Base-by-base conservation (phyloP, 2,113 vertebrate species). In the Antennarius striatus region DNA sequence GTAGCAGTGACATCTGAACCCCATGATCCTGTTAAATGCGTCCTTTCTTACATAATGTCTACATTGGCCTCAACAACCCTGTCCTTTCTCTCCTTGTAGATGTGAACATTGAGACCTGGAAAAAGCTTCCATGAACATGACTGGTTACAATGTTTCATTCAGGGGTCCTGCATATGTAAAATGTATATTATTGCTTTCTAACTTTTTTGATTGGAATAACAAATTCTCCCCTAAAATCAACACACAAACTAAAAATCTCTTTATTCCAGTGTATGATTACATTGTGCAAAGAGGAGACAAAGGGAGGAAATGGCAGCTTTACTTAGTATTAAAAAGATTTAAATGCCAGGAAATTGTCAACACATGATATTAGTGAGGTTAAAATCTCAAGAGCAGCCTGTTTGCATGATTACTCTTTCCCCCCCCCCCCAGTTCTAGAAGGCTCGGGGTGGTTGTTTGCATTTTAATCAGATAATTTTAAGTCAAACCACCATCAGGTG, bases 1-100 rank as follows among this genome's bases (percentile, higher is more conserved):
- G 90, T 84, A 63, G 85, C 67, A 54, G 67, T 77, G 91, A 92
- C 79, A 92, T 82, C 79, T 90, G 88, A 92, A 90, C 88, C 81
- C 73, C 63, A 75, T 29, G 68, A 86, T 77, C 60, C 76, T 75
- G 55, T 53, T 88, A 68, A 86, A 89, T 84, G 73, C 47, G 48
- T 53, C 15, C 87, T 87, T 80, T 92, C 87, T 91, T 90, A 75
- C 62, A 78, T 71, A n/a, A 87, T 83, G 81, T 79, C 63, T 65
- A 62, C 82, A 73, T 48, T 5, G 36, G 57, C 62, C 71, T 28
- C 43, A 69, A 82, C 86, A 86, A 68, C 49, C 10, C 46, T 13
- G 59, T 46, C 55, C 74, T 77, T 83, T 84, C 69, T 84, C 10
- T 63, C 5, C 10, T 63, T 28, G 14, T 47, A 40, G 55, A 65